These are phyloP conservation scores for Elachura formosa DNA, from an alignment of 2,113 vertebrate species.

Conservation along the genomic window DNA sequence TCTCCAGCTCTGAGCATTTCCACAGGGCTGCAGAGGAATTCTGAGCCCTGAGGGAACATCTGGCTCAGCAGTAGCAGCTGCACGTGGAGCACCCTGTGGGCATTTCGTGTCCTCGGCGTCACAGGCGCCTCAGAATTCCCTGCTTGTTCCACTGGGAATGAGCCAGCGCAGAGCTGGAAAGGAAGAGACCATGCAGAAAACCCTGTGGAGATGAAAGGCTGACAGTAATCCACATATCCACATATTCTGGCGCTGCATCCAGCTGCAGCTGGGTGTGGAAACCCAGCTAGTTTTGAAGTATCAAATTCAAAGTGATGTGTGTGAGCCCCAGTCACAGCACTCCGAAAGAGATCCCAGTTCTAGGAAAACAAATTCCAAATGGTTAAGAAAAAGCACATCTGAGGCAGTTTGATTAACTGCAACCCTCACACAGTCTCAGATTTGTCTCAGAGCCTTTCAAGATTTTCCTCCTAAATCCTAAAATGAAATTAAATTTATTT, in stretches of 20 bases:
- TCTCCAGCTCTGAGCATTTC: not conserved
- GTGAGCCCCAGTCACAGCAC: not conserved
- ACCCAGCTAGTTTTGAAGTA: not conserved
- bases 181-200: not conserved
- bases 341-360: not conserved
- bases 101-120: no score
- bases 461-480: not conserved
- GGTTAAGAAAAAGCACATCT: not conserved
- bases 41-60: not conserved
- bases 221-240: rapidly evolving
- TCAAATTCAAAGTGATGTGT: not conserved
- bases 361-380: not conserved
- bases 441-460: not conserved
- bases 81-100: rapidly evolving
- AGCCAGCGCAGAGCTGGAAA: not conserved
- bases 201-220: not conserved
- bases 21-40: not conserved
- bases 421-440: not conserved
- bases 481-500: not conserved
- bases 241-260: not conserved
- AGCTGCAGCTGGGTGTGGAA: not conserved
- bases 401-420: not conserved
- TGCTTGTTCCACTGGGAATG: not conserved
- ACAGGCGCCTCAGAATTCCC: not conserved
- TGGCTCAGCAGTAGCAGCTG: not conserved